Evolutionary conservation across 2,113 vertebrate species (phyloP).

Genomic region (Tenrec ecaudatus): DNA sequence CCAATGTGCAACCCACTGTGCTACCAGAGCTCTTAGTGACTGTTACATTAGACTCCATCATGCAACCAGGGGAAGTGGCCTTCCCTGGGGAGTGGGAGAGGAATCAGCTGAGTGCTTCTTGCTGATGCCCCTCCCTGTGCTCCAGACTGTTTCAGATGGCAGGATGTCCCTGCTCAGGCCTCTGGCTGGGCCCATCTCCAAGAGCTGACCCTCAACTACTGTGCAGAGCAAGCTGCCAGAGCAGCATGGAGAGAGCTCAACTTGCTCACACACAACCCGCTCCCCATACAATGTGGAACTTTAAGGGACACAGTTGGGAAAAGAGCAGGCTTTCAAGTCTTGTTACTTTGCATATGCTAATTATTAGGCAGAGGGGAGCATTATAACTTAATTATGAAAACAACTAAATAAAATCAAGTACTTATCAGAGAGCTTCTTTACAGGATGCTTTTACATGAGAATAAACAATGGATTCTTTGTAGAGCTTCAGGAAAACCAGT

Average conservation of each 20-base stretch:
- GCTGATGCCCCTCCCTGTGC: constrained; percentile 47
- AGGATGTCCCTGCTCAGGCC: constrained; percentile 63
- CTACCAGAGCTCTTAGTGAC: not conserved
- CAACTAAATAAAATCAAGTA: constrained; percentile 73
- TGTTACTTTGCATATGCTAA: constrained; percentile 61
- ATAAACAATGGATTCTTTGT: constrained; percentile 79
- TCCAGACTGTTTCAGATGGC: constrained; percentile 62
- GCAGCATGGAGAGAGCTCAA: not conserved
- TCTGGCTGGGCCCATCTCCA: constrained; percentile 64
- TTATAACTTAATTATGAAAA: constrained; percentile 74
- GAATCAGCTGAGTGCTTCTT: constrained; percentile 36
- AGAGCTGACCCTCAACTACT: constrained; percentile 66
- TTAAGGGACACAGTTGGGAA: not conserved
- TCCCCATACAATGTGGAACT: constrained; percentile 21
- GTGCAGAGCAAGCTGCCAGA: constrained; percentile 43
- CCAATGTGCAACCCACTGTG: too few species aligned
- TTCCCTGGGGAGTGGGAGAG: not conserved
- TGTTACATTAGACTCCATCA: not conserved
- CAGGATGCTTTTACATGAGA: constrained; percentile 52
- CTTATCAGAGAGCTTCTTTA: constrained; percentile 74
- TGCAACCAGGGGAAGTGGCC: not conserved
- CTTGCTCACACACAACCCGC: not conserved
- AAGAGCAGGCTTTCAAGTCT: constrained; percentile 54
- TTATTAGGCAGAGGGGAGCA: constrained; percentile 71
- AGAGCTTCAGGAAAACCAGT: constrained; percentile 35